Evolutionary conservation across 2,888 invertebrate species (phyloP).

Genomic region (Globia sparganii): DNA sequence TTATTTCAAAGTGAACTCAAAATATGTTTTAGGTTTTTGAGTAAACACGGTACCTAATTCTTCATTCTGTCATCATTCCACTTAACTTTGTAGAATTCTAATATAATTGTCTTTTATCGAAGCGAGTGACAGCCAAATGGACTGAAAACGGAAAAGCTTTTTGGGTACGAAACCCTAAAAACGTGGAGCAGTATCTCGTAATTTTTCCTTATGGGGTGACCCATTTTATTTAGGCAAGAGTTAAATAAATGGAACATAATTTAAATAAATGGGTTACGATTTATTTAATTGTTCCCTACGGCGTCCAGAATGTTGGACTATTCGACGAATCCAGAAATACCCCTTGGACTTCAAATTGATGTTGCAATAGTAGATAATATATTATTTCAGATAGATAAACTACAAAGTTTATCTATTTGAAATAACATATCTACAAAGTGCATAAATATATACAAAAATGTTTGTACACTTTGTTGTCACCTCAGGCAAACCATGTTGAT

Average conservation of each 20-base stretch:
- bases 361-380: conserved; percentile 19
- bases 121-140: conserved; percentile 16
- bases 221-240: conserved; percentile 55
- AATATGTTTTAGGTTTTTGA: not conserved
- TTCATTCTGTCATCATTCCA: not conserved
- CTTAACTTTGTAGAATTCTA: not conserved
- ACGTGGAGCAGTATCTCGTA: conserved; percentile 19
- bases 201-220: conserved; percentile 53
- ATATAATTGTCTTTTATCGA: not conserved
- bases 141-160: conserved; percentile 40
- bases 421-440: no score
- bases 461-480: not conserved
- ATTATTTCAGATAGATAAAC: conserved; percentile 2
- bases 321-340: conserved; percentile 1
- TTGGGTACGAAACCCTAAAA: conserved; percentile 24
- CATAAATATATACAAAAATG: no score
- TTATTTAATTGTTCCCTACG: conserved; percentile 54
- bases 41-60: not conserved
- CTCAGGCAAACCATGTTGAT: not conserved
- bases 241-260: conserved; percentile 51
- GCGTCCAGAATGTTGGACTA: conserved; percentile 3
- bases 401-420: no score
- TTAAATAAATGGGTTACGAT: conserved; percentile 48
- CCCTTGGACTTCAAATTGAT: conserved; percentile 18
- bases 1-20: not conserved